Base-by-base conservation (phyloP, 2,797 vertebrate genomes). In the Falco biarmicus region DNA sequence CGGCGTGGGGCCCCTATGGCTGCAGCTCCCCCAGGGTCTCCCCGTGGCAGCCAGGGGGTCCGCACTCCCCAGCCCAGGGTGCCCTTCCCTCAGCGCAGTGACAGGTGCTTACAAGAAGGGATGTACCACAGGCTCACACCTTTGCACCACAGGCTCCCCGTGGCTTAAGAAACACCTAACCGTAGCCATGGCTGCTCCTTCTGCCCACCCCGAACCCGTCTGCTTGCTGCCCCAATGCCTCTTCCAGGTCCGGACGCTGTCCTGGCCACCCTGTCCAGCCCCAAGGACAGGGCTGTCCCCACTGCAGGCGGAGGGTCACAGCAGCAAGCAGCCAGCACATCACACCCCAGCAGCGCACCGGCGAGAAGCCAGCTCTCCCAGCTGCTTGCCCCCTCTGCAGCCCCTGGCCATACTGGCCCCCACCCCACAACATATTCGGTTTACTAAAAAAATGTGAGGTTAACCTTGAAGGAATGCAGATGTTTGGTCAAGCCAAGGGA, bases 181-280 rank as follows among this genome's bases (percentile, higher is more conserved):
- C 20, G 15, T 3, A 41, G 39, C 43, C 14, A 32, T 31, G 43
- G 37, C 43, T 9, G 24, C 25, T 80, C 41, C 39, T 43, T 50
- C 28, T 65, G 41, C 45, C 57, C 10, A 1, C 1, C 25, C 12
- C 29, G 39, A 66, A 47, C 22, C 43, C 13, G 12, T 9, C 39
- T 9, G 1, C 13, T 51, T 48, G 11, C 54, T 24, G 32, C 64
- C 60, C 19, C 1, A 10, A 18, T 0, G 0, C 31, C 4, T 2
- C 24, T 15, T 15, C 16, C 71, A 24, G 71, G 37, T 37, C 5
- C 43, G 50, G 50, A 25, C 0, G 6, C n/a, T 25, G n/a, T 20
- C 19, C 70, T 0, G 1, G 59, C 5, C 57, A 25, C 4, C n/a
- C 18, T 26, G 14, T 54, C n/a, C 70, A 39, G 70, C 41, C 45